Evolutionary conservation across 2,888 invertebrate species (phyloP).

Genomic region (Phengaris arion): DNA sequence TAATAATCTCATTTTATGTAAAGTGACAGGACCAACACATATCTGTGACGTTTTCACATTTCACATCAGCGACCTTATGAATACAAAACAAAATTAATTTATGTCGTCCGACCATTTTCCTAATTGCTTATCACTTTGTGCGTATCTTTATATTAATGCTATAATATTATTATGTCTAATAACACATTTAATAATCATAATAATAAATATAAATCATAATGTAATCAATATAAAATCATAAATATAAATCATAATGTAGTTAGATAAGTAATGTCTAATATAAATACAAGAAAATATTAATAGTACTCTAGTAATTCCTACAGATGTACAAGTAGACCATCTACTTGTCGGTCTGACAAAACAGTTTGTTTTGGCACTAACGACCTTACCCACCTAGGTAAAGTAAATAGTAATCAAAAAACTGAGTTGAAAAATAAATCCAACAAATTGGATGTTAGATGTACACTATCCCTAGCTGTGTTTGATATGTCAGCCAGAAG

Average conservation of each 20-base stretch:
- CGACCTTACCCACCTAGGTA: too few relatives aligned
- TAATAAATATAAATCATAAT: background rate
- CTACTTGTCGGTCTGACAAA: too few relatives aligned
- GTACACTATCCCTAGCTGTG: too few relatives aligned
- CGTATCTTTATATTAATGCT: background rate
- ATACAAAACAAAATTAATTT: constrained; percentile 8
- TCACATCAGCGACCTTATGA: background rate
- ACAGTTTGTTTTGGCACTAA: too few relatives aligned
- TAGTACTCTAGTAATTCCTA: background rate
- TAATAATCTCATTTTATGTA: background rate
- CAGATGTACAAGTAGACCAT: too few relatives aligned
- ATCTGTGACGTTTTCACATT: background rate
- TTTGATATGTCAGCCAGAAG: too few relatives aligned
- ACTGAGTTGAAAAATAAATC: background rate
- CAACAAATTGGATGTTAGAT: background rate
- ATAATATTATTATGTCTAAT: background rate
- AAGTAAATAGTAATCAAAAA: too few relatives aligned
- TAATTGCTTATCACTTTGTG: background rate
- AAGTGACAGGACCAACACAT: background rate
- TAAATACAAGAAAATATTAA: background rate
- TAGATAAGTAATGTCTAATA: background rate
- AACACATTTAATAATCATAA: background rate
- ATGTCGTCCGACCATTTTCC: background rate
- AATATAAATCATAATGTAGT: background rate
- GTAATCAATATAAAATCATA: too few relatives aligned